Evolutionary conservation across 2,797 vertebrate species (phyloP).

Genomic region (Chloroceryle inda): DNA sequence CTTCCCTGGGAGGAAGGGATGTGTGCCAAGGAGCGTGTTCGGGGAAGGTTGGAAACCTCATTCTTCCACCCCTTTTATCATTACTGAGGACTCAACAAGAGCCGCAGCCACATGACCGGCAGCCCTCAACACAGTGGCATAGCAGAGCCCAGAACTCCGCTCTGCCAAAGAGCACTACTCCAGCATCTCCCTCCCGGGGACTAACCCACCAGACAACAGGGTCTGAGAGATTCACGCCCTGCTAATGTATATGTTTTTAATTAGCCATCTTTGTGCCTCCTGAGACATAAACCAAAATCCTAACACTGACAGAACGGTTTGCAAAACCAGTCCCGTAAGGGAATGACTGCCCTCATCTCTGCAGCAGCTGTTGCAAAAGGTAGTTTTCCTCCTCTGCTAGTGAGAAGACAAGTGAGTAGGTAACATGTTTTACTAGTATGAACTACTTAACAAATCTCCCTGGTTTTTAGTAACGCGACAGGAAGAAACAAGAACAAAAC

Average conservation of each 20-base stretch:
- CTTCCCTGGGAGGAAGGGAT: background rate
- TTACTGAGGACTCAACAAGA: background rate
- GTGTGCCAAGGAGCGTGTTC: background rate
- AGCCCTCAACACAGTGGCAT: background rate
- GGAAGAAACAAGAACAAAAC: background rate
- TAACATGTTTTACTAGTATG: background rate
- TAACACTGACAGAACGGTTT: background rate
- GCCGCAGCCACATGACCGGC: background rate
- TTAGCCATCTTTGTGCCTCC: background rate
- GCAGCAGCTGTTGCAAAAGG: background rate
- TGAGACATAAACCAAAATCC: background rate
- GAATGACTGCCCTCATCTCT: background rate
- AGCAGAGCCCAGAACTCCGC: background rate
- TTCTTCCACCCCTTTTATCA: slow-evolving; percentile 5
- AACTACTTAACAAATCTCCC: background rate
- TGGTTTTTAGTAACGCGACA: background rate
- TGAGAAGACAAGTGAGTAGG: background rate
- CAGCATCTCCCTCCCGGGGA: background rate
- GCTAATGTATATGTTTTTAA: background rate
- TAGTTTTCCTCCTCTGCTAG: background rate
- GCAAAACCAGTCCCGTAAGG: background rate
- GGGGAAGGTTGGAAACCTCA: background rate
- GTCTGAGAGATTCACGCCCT: background rate
- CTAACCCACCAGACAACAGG: background rate
- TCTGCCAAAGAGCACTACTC: background rate